phyloP scores from a whole-genome alignment of 2,797 vertebrate genomes.

The Harpagifer antarcticus region DNA sequence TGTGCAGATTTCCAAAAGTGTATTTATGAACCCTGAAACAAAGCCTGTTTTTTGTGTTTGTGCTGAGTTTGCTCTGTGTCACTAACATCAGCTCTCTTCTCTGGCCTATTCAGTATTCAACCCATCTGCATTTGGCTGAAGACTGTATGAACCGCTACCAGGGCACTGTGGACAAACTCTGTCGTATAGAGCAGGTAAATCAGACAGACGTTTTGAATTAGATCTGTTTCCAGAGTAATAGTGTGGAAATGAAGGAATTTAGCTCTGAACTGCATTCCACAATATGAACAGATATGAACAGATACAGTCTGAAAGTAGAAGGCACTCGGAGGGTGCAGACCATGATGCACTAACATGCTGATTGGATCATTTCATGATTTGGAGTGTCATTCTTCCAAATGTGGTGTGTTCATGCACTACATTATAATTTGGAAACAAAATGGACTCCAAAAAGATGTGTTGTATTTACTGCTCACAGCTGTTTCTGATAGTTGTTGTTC shows the following conservation, averaged over 20 bases:
- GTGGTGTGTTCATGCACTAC: too few relatives aligned
- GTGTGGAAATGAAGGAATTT: not conserved
- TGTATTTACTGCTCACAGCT: too few relatives aligned
- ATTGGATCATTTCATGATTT: too few relatives aligned
- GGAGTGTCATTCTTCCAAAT: too few relatives aligned
- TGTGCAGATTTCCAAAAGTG: not conserved
- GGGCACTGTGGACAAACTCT: slow-evolving; percentile 97
- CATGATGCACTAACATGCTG: too few relatives aligned
- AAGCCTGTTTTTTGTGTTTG: not conserved
- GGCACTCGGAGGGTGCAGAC: too few relatives aligned
- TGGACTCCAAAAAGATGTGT: too few relatives aligned
- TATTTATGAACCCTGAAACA: not conserved
- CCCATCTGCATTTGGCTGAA: slow-evolving; percentile 96
- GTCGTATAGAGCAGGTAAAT: slow-evolving; percentile 95
- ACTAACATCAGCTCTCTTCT: slow-evolving; percentile 17
- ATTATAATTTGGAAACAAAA: too few relatives aligned
- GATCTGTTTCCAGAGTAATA: not conserved
- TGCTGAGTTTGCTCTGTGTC: not conserved
- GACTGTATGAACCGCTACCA: slow-evolving; percentile 99
- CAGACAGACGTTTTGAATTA: not conserved
- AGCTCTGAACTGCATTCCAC: not conserved
- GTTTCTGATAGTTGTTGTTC: too few relatives aligned
- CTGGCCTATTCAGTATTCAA: slow-evolving; percentile 89
- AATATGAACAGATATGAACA: not conserved
- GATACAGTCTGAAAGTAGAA: not conserved